Evolutionary conservation across 2,113 vertebrate species (phyloP).

Genomic region (Anthoscopus minutus): DNA sequence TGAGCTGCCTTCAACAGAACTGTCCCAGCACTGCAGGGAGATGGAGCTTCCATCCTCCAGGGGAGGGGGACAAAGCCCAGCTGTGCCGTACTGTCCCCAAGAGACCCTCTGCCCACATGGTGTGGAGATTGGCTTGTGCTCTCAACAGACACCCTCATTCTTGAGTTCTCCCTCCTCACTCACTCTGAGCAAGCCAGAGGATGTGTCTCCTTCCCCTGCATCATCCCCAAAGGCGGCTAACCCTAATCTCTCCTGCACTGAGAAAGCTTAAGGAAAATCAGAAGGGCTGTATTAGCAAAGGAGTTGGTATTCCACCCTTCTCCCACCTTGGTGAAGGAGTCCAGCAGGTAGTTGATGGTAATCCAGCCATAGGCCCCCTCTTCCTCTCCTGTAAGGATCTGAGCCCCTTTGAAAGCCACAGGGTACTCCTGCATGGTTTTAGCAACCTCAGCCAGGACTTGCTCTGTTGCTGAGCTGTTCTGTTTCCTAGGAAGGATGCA

Average conservation of each 20-base stretch:
- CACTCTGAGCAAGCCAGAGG: neutral
- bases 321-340: conserved; percentile 83
- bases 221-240: accelerated
- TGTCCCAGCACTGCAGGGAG: neutral
- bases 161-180: neutral
- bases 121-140: neutral
- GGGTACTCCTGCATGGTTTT: conserved; percentile 77
- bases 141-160: neutral
- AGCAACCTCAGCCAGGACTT: conserved; percentile 71
- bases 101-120: neutral
- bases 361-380: conserved; percentile 87
- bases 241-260: neutral
- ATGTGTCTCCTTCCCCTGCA: neutral
- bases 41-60: neutral
- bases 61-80: neutral
- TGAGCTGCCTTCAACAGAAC: neutral
- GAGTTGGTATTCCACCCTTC: neutral
- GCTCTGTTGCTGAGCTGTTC: conserved; percentile 49
- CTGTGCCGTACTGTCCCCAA: neutral
- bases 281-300: neutral
- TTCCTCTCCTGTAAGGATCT: conserved; percentile 76
- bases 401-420: conserved; percentile 73
- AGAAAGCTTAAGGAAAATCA: neutral
- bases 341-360: conserved; percentile 85
- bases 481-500: conserved; percentile 14